Base-by-base conservation (phyloP, 2,888 invertebrate genomes). In the Sussaba pulchella region DNA sequence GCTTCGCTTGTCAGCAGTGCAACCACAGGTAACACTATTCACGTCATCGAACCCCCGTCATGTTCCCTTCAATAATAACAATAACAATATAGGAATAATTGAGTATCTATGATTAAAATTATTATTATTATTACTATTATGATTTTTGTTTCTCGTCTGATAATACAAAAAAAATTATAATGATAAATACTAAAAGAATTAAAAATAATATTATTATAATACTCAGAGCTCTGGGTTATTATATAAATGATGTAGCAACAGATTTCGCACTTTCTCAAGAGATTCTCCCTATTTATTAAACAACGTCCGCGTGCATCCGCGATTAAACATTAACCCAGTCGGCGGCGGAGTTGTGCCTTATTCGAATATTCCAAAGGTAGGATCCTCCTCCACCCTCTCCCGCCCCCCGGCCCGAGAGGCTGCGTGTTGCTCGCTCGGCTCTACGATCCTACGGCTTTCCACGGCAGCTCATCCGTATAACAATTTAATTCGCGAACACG, bases 1-100 rank as follows among this genome's bases (percentile, higher is more conserved):
- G 98, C 92, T 98, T 98, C 92, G 97, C 98, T 87, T 98, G 98
- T 94, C 98, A 98, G 93, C 97, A 98, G 92, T 98, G 98, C 93
- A 97, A 97, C 94, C 97, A 98, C 94, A 97, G 98, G 98, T 98
- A 92, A 93, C 17, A 17, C 19, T 39, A 50, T 26, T 21, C 47
- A 6, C 6, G 39, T 41, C 12, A 26, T 50, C 24, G 8, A 17
- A 63, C 50, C 41, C n/a, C n/a, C 10, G 9, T 26, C 24, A 19
- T 31, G 17, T 43, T 45, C 2, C 24, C 14, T 10, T 39, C 4
- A 31, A 54, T 9, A 0, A 14, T 21, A 50, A 39, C 12, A 4
- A 4, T 4, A 39, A 31, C 19, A 31, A 5, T 43, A 63, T n/a
- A n/a, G n/a, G n/a, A n/a, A n/a, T n/a, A n/a, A n/a, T n/a, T n/a